phyloP scores from a whole-genome alignment of 2,797 vertebrate genomes.

The Avahi laniger region DNA sequence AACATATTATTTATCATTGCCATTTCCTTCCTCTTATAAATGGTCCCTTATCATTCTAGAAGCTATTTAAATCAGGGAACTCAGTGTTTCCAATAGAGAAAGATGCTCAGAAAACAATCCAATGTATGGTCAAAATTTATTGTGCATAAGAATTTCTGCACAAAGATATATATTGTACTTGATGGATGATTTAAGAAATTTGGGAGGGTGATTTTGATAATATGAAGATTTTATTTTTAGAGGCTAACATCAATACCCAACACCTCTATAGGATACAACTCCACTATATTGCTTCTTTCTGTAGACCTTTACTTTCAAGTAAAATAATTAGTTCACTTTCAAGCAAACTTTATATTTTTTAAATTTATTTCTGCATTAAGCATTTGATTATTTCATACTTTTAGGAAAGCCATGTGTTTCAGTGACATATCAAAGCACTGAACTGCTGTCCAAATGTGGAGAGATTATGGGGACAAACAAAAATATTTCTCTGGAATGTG shows the following conservation, averaged over 20 bases:
- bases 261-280: not conserved
- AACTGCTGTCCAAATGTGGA: not conserved
- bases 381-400: not conserved
- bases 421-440: not conserved
- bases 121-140: not conserved
- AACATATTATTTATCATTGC: not conserved
- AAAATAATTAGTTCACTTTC: not conserved
- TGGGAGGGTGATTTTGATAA: not conserved
- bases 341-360: not conserved
- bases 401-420: not conserved
- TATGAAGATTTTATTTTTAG: not conserved
- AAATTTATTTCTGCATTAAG: not conserved
- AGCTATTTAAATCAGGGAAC: not conserved
- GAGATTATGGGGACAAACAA: not conserved
- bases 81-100: not conserved
- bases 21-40: not conserved
- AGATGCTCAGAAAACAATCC: not conserved
- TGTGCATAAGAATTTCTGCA: not conserved
- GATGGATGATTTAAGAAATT: not conserved
- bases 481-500: not conserved
- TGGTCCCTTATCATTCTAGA: not conserved
- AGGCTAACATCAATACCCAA: not conserved
- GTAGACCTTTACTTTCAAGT: not conserved
- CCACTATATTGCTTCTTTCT: not conserved
- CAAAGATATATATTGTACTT: not conserved